phyloP scores from a whole-genome alignment of 2,113 vertebrate species.

The Zapus hudsonius region DNA sequence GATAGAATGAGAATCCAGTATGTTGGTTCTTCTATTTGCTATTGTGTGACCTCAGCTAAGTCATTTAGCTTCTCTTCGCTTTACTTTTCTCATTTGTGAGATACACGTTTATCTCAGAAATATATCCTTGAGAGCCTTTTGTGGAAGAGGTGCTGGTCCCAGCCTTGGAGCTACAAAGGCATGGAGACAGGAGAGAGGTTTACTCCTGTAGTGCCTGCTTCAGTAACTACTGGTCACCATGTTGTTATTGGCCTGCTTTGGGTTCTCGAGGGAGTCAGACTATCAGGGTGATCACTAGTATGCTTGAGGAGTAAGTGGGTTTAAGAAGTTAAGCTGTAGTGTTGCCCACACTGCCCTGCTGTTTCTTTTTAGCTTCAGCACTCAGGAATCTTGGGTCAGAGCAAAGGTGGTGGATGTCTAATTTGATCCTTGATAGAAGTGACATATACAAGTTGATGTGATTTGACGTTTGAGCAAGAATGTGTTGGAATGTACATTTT shows the following conservation, averaged over 20 bases:
- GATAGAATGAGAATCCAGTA: no score
- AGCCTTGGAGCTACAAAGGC: neutral
- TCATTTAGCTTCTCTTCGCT: neutral
- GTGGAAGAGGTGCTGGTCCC: rapidly evolving
- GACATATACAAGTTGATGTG: neutral
- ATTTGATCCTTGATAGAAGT: neutral
- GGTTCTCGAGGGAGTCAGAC: neutral
- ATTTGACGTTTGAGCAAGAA: neutral
- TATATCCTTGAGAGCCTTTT: neutral
- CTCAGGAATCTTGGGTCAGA: neutral
- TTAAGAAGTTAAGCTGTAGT: neutral
- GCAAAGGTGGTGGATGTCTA: neutral
- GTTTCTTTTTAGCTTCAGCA: neutral
- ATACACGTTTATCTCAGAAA: no score
- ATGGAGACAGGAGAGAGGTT: rapidly evolving
- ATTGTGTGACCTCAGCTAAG: neutral
- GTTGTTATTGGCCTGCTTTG: neutral
- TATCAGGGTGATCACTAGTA: neutral
- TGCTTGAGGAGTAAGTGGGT: neutral
- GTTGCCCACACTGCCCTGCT: neutral
- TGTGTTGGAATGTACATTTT: neutral
- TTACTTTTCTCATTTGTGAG: neutral
- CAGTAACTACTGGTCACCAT: neutral
- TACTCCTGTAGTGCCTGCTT: neutral
- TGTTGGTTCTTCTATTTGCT: neutral